Evolutionary conservation across 2,113 vertebrate species (phyloP), one percentile per base, ranked within the genome.

Genomic region (Clarias magur): DNA sequence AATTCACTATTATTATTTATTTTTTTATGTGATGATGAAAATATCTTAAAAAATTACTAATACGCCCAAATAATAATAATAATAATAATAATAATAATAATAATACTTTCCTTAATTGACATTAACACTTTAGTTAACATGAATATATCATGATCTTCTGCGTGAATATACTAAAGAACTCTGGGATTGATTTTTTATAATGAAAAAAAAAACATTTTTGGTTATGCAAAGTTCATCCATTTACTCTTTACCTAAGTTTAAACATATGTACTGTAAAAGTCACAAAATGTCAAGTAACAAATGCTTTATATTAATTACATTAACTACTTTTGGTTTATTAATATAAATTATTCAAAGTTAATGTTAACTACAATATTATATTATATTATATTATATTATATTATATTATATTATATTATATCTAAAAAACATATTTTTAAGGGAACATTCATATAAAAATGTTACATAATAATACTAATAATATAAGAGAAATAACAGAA

Each of bases 71-170:
- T 19, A 72, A 70, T 17, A 30, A 70, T 72, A 72, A 72, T 38
- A 72, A 72, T 38, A 73, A 48, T 19, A 73, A 73, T 19, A 72
- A 72, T 34, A 72, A 72, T 19, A 72, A 72, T 21, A 73, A 73
- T 42, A 73, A 73, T 23, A 73, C 68, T 42, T 78, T 16, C 16
- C 53, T 34, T 56, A 56, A 79, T 3, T 30, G 0, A 79, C 54
- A 79, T 79, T 57, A 15, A 57, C 76, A 30, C 1, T 19, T 57
- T 17, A 9, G 16, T 57, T 56, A 56, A 57, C 16, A 16, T 79
- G 70, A 23, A 16, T 17, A 72, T 4, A 76, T 12, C 3, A 27
- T n/a, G 25, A 54, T 54, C 5, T 19, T 48, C 70, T 53, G 48
- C 16, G 30, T 30, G n/a, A 80, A 80, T 80, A 19, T 3, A 30